phyloP scores from a whole-genome alignment of 2,888 invertebrate genomes.

The Tinea pellionella region DNA sequence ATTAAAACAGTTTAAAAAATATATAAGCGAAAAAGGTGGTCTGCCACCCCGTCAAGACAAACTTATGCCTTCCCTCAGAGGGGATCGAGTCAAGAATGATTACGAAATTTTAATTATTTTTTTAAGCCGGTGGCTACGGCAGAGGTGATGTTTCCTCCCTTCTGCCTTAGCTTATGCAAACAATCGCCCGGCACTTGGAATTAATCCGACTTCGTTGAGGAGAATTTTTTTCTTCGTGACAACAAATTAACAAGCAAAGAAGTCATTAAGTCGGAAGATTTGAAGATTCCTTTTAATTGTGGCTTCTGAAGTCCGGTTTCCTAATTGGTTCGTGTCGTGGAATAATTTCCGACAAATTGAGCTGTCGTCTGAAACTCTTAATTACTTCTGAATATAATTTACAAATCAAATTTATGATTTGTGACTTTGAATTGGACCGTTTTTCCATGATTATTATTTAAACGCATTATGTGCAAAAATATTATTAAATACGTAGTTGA shows the following conservation, averaged over 20 bases:
- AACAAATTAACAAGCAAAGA: constrained; percentile 69
- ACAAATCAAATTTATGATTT: neutral
- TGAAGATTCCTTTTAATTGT: constrained; percentile 67
- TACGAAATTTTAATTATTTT: constrained; percentile 70
- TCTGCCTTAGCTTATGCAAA: constrained; percentile 64
- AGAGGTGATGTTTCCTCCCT: constrained; percentile 62
- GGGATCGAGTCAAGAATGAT: constrained; percentile 67
- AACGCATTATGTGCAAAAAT: neutral
- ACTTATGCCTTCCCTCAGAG: constrained; percentile 35
- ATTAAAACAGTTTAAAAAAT: neutral
- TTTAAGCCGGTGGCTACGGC: constrained; percentile 63
- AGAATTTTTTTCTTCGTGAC: constrained; percentile 59
- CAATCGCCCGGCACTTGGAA: constrained; percentile 69
- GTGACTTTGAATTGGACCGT: neutral
- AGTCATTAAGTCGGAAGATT: constrained; percentile 68
- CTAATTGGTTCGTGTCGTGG: constrained; percentile 62
- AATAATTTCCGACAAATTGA: constrained; percentile 49
- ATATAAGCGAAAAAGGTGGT: neutral
- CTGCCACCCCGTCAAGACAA: constrained; percentile 29
- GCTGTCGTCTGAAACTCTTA: constrained; percentile 25
- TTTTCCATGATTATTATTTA: neutral
- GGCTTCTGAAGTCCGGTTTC: constrained; percentile 57
- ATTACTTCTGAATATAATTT: constrained; percentile 6
- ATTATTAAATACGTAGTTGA: neutral
- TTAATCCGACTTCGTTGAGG: constrained; percentile 55